These are phyloP conservation scores for Notocelia uddmanniana DNA, from an alignment of 2,888 invertebrate species.

Conservation along the genomic window DNA sequence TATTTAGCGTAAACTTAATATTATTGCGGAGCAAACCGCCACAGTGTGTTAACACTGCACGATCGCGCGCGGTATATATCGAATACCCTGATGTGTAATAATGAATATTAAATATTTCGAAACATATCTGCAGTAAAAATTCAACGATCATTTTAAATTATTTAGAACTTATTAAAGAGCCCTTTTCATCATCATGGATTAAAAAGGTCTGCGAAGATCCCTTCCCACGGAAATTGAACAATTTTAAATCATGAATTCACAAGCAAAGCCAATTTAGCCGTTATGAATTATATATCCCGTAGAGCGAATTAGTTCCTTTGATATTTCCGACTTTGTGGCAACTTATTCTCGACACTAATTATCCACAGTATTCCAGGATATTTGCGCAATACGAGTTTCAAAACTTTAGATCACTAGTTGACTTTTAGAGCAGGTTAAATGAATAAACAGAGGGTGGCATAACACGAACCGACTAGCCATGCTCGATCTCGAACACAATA, in stretches of 20 bases:
- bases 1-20: too few species aligned
- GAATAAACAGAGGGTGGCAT: slow-evolving; percentile 30
- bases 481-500: slow-evolving; percentile 53
- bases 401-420: slow-evolving; percentile 8
- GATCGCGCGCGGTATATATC: background rate
- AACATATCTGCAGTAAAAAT: background rate
- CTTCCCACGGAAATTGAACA: slow-evolving; percentile 12
- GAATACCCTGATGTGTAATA: background rate
- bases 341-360: background rate
- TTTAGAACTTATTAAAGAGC: slow-evolving; percentile 3
- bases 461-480: slow-evolving; percentile 29
- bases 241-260: slow-evolving; percentile 24
- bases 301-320: slow-evolving; percentile 1
- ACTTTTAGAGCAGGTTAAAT: slow-evolving; percentile 19
- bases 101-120: background rate
- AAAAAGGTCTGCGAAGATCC: slow-evolving; percentile 27
- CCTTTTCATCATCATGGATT: slow-evolving; percentile 13
- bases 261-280: slow-evolving; percentile 23
- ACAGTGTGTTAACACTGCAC: too few species aligned
- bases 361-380: background rate
- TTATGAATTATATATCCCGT: slow-evolving; percentile 29
- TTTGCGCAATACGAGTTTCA: background rate
- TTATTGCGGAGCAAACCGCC: too few species aligned
- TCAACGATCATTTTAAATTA: background rate
- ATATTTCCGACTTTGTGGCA: background rate